phyloP scores from a whole-genome alignment of 2,888 invertebrate species.

The Brassicogethes aeneus region DNA sequence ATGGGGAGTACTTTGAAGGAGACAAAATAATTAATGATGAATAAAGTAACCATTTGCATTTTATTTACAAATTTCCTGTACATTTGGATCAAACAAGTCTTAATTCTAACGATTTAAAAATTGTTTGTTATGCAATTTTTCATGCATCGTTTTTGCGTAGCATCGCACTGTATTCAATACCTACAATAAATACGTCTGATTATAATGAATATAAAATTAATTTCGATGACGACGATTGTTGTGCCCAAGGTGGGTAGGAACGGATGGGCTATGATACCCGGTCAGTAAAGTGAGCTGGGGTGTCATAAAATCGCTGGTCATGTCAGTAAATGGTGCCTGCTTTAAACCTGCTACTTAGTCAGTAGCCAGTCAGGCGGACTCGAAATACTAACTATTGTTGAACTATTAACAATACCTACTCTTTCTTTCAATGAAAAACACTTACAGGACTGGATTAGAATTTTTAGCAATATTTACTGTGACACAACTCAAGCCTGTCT shows the following conservation, averaged over 20 bases:
- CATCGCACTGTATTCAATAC: neutral
- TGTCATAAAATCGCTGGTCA: constrained; percentile 41
- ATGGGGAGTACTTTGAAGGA: too few relatives aligned
- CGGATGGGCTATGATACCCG: constrained; percentile 32
- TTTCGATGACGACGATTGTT: constrained; percentile 34
- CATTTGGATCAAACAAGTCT: too few relatives aligned
- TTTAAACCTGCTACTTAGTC: constrained; percentile 41
- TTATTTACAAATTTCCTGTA: too few relatives aligned
- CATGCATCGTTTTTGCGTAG: neutral
- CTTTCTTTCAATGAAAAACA: constrained; percentile 7
- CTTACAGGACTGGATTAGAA: neutral
- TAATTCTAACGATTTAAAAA: neutral
- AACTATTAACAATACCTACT: constrained; percentile 28
- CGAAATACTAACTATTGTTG: constrained; percentile 25
- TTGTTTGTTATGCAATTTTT: neutral
- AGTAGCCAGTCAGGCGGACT: constrained; percentile 40
- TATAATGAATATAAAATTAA: constrained; percentile 35
- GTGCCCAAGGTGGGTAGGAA: constrained; percentile 24
- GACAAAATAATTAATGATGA: too few relatives aligned
- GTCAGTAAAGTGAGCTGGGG: constrained; percentile 17
- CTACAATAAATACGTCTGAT: constrained; percentile 3
- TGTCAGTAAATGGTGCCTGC: constrained; percentile 38
- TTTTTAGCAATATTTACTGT: too few relatives aligned
- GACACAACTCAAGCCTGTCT: too few relatives aligned
- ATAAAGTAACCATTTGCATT: too few relatives aligned